Evolutionary conservation across 2,888 invertebrate species (phyloP), one percentile per base, ranked within the genome.

Genomic region (Cybosia mesomella): DNA sequence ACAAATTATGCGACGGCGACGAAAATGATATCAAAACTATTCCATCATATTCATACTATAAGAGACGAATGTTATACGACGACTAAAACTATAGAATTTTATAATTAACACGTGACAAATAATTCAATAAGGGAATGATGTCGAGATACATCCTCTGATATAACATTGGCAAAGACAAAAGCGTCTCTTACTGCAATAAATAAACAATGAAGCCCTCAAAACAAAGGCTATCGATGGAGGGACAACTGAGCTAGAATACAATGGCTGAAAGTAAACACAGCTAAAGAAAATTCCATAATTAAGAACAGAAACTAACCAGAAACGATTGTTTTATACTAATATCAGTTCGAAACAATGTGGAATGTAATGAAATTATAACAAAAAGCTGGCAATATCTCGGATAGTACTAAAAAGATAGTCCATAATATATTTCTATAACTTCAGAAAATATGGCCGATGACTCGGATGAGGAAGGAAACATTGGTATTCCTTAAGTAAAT

Each of bases 151-250:
- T 80, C 68, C 78, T 73, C 71, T 70, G 70, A 74, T 70, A 76
- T 73, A 83, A 73, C 72, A 74, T 76, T 74, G 74, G 64, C 73
- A 68, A 77, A 81, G 81, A 88, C 85, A 86, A 87, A 28, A 80
- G 81, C 70, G 65, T 58, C 68, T 59, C 68, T 80, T 84, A 77
- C 81, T 79, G 53, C 78, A 72, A 79, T 84, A 79, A 89, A 90
- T 87, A 85, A 84, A 90, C 87, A 91, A 88, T 85, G 79, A 84
- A 81, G 84, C 84, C 83, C 79, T 81, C 67, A 74, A 67, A 66
- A 77, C 72, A 86, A 83, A 87, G 85, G 85, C 77, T 86, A 88
- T 88, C 85, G 76, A 77, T 81, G 70, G 67, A 73, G 75, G 73
- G 81, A 77, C 76, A 81, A 72, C 67, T 75, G 63, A 64, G 64